phyloP scores from a whole-genome alignment of 1,140 invertebrate genomes.

The Neotoxoptera formosana region DNA sequence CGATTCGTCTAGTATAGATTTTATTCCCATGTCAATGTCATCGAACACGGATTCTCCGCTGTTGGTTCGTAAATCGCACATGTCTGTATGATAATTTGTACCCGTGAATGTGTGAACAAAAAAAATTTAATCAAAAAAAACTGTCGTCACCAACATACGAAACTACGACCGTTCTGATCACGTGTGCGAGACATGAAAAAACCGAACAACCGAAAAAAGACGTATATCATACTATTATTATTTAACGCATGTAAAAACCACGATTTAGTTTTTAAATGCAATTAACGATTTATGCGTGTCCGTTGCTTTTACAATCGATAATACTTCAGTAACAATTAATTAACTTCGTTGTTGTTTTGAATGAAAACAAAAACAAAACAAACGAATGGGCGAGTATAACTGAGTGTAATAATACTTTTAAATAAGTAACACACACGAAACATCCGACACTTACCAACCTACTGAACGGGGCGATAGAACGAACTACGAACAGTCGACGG shows the following conservation, averaged over 20 bases:
- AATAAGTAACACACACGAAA: neutral
- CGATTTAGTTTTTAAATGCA: neutral
- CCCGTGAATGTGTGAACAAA: neutral
- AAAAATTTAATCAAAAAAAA: neutral
- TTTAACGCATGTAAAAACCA: neutral
- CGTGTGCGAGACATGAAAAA: neutral
- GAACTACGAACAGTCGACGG: neutral
- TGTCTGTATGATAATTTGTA: neutral
- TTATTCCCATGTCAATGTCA: neutral
- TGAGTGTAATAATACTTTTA: neutral
- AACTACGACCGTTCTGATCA: neutral
- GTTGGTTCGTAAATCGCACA: constrained; percentile 24
- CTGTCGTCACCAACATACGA: neutral
- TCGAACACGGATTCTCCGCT: constrained; percentile 24
- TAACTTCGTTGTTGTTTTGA: neutral
- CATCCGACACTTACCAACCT: neutral
- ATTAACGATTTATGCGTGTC: neutral
- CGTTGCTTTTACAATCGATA: neutral
- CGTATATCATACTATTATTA: neutral
- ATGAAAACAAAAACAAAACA: neutral
- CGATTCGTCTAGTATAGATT: constrained; percentile 27
- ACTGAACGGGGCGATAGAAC: neutral
- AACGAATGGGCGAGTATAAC: neutral
- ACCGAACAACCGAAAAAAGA: neutral
- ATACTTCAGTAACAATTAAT: neutral